A percentile compares a stretch with the other conserved stretches of the same genome.
Conservation (phyloP, 2,888 invertebrate genomes). For the Oscheius onirici region DNA sequence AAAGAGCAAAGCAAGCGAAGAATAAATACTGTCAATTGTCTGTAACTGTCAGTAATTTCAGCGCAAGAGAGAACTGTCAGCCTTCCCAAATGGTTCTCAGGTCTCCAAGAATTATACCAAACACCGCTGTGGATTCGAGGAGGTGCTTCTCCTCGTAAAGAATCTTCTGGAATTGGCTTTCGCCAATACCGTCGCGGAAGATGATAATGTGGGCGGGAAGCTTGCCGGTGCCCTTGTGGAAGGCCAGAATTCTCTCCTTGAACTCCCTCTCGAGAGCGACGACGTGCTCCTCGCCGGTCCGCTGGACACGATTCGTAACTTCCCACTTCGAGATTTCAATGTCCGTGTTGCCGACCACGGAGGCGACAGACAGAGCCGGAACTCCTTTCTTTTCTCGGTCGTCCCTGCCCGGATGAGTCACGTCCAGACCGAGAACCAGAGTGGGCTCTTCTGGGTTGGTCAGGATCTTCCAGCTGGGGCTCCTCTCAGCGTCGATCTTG, state of each 20-base stretch:
- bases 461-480: slow-evolving; percentile 37
- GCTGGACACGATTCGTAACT: not conserved
- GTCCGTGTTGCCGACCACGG: slow-evolving; percentile 73
- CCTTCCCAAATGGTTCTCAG: too few species aligned
- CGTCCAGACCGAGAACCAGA: slow-evolving; percentile 87
- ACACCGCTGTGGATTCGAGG: too few species aligned
- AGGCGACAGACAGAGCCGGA: slow-evolving; percentile 73
- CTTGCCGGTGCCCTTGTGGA: slow-evolving; percentile 5
- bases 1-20: too few species aligned
- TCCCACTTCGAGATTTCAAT: slow-evolving; percentile 55
- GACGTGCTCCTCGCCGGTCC: not conserved
- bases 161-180: slow-evolving; percentile 35
- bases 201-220: slow-evolving; percentile 36
- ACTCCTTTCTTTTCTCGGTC: slow-evolving; percentile 72
- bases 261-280: not conserved
- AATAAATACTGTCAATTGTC: too few species aligned
- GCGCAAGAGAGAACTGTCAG: too few species aligned
- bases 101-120: too few species aligned
- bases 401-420: slow-evolving; percentile 87
- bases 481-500: not conserved
- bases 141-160: slow-evolving; percentile 38
- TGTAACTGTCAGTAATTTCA: too few species aligned
- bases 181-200: slow-evolving; percentile 40
- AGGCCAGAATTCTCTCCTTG: slow-evolving; percentile 1
- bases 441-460: slow-evolving; percentile 73